Evolutionary conservation across 2,797 vertebrate genomes (phyloP), one percentile per base, ranked within the genome.

Genomic region (Rhinophrynus dorsalis): DNA sequence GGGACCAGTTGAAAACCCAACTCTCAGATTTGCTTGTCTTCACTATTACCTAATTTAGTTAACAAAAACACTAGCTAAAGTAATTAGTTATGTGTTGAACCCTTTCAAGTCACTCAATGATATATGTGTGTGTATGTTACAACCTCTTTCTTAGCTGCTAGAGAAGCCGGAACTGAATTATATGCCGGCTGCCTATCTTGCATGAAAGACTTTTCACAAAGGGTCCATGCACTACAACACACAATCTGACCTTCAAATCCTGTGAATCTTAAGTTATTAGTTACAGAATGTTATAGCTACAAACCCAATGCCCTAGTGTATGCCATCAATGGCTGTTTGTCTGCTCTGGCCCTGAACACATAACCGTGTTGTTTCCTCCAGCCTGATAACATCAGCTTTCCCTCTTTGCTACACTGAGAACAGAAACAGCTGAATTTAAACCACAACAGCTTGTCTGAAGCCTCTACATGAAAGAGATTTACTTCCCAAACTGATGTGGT

Each of bases 281-380:
- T 73, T 67, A 54, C 45, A 67, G 70, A 66, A 47, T 59, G 55
- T 73, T 66, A 60, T 54, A 66, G 62, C 62, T 60, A 17, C 70
- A 73, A 60, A 42, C 54, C 62, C 70, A 54, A 58, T 60, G 62
- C 70, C 55, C 54, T 20, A 35, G 62, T 67, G 63, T 40, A 59
- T 37, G 55, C 62, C 62, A 66, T 67, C 70, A 73, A 73, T 73
- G 62, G 54, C 55, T 67, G 70, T 54, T 67, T 73, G 62, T 73
- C 70, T 73, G 37, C 47, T 60, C 55, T 51, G 44, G 50, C 62
- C 55, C 13, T 54, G 70, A 73, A 73, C 62, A 73, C 70, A 73
- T 47, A 66, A 38, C 55, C 35, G 69, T 45, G 51, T 27, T 32
- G 47, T 30, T 37, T 45, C 72, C 62, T 24, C 10, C 58, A 1